These are phyloP conservation scores for Menura novaehollandiae DNA, from an alignment of 2,113 vertebrate genomes.

Conservation along the genomic window DNA sequence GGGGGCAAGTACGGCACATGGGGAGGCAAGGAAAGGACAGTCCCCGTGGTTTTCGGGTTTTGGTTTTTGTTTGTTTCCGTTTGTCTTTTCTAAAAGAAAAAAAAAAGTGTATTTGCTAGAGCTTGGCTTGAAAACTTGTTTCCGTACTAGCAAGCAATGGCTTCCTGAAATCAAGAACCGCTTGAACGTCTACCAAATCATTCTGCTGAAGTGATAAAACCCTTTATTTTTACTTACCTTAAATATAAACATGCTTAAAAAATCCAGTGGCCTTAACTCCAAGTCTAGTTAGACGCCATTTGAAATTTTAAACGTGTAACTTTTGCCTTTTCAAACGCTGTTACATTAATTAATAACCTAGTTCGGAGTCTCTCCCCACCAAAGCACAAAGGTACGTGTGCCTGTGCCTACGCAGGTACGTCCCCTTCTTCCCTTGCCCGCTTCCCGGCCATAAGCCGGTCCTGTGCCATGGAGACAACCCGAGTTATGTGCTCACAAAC, in stretches of 20 bases:
- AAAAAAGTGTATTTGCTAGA: background rate
- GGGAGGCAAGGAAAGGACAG: background rate
- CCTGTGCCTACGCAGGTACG: background rate
- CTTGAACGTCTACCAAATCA: background rate
- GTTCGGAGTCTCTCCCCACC: background rate
- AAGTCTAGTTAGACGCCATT: background rate
- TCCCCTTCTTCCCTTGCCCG: background rate
- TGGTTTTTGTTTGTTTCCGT: background rate
- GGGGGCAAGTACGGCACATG: background rate
- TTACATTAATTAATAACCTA: background rate
- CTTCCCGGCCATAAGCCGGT: background rate
- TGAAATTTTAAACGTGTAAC: background rate
- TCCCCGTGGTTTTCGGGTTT: background rate
- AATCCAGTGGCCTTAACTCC: background rate
- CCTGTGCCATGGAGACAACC: background rate
- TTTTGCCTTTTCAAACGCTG: background rate
- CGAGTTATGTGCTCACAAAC: background rate
- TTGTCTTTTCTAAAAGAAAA: background rate
- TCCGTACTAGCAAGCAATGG: background rate
- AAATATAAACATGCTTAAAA: background rate
- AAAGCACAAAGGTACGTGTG: background rate
- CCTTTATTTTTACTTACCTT: background rate
- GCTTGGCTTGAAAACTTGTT: slow-evolving; percentile 13
- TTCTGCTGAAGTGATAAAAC: background rate
- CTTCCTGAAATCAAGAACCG: background rate